phyloP scores from a whole-genome alignment of 2,888 invertebrate genomes.

The Dicycla oo region DNA sequence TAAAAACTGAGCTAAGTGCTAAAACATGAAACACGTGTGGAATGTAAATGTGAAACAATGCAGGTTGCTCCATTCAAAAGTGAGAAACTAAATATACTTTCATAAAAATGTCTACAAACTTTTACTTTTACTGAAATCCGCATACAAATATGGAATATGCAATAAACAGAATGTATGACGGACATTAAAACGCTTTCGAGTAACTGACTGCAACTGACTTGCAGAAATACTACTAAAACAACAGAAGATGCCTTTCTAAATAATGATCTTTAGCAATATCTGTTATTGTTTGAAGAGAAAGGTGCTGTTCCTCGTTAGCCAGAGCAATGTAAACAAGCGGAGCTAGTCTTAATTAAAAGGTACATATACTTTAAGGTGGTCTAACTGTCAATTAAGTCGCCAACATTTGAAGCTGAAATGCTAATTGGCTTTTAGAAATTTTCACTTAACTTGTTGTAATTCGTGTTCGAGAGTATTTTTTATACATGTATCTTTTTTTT shows the following conservation, averaged over 20 bases:
- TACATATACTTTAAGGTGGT: slow-evolving; percentile 64
- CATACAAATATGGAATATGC: slow-evolving; percentile 27
- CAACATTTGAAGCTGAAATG: slow-evolving; percentile 44
- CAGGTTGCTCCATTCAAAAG: slow-evolving; percentile 33
- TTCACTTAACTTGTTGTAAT: slow-evolving; percentile 37
- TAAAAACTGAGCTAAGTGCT: neutral
- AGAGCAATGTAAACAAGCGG: slow-evolving; percentile 67
- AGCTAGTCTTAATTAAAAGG: slow-evolving; percentile 72
- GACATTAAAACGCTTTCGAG: slow-evolving; percentile 56
- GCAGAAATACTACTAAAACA: slow-evolving; percentile 65
- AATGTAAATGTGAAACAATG: slow-evolving; percentile 33
- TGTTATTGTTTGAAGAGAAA: slow-evolving; percentile 82
- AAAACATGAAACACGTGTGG: slow-evolving; percentile 23
- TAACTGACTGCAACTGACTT: slow-evolving; percentile 64
- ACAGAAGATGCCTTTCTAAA: slow-evolving; percentile 76
- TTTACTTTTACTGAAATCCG: slow-evolving; percentile 68
- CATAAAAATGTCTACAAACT: slow-evolving; percentile 60
- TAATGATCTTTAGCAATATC: slow-evolving; percentile 69
- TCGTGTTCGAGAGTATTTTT: slow-evolving; percentile 20
- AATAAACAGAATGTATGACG: slow-evolving; percentile 46
- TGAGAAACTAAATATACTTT: slow-evolving; percentile 51
- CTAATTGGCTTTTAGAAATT: slow-evolving; percentile 65
- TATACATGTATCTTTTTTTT: slow-evolving; percentile 32
- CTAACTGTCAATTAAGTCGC: slow-evolving; percentile 67
- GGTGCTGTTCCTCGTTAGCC: slow-evolving; percentile 69